Base-by-base conservation (phyloP, 2,113 vertebrate species). In the Danionella cerebrum region DNA sequence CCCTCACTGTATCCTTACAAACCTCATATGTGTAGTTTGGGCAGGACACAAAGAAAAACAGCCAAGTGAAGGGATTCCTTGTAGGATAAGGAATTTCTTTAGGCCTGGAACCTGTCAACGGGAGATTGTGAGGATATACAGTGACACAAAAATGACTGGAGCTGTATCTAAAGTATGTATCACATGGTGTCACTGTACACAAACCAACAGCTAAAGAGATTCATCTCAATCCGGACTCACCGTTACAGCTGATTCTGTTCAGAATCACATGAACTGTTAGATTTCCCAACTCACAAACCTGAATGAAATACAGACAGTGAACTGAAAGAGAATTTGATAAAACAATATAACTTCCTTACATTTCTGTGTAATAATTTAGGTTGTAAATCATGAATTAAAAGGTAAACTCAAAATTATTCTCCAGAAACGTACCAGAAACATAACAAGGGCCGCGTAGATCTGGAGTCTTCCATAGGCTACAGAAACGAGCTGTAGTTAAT, bases 11-110 rank as follows among this genome's bases (percentile, higher is more conserved):
- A 33, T 4, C 18, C 35, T 11, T 39, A 68, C 76, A 25, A 76
- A 85, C 86, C 84, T 91, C 87, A 55, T 84, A 87, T 2, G 86
- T 89, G 65, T 90, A 90, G 71, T 92, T 91, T 69, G 87, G 87
- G 59, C 87, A 91, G 63, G 86, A 89, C 55, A 89, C 86, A 78
- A 90, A 89, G 82, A 88, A 85, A 78, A 87, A 88, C 29, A 88
- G 81, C 84, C 85, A 89, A 1, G 86, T 87, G 73, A 90, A 85
- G 66, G 88, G 85, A 72, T 91, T 89, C 76, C 81, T 86, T 67
- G 80, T 89, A 1, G 88, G 88, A 63, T 86, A 87, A 0, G 86
- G 87, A 42, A 90, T 87, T 80, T 84, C 86, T 48, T 76, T 83
- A 2, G 88, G 59, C 73, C 85, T 90, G 25, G 86, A 87, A n/a